Evolutionary conservation across 2,888 invertebrate species (phyloP).

Genomic region (Cerastis rubricosa): DNA sequence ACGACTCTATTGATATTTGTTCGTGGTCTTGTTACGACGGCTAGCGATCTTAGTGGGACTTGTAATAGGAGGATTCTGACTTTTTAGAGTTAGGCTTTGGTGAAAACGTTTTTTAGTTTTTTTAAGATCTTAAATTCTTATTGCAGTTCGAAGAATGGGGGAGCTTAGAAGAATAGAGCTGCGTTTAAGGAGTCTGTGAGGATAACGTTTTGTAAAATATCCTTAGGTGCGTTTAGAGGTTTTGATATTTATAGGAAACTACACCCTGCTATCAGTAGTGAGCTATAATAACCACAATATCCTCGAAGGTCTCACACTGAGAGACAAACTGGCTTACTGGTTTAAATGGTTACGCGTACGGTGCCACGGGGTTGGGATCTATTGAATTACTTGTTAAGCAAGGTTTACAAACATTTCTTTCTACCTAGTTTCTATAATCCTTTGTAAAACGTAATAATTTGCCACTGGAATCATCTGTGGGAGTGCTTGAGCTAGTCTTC

Average conservation of each 20-base stretch:
- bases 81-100: slow-evolving; percentile 24
- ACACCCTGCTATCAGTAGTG: not conserved
- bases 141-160: not conserved
- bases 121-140: not conserved
- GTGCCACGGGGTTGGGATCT: not conserved
- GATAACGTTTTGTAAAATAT: not conserved
- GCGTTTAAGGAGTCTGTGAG: not conserved
- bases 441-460: no score
- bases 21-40: slow-evolving; percentile 42
- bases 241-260: no score
- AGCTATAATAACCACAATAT: not conserved
- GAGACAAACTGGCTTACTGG: not conserved
- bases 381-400: not conserved
- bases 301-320: not conserved
- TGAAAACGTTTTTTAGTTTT: no score
- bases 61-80: not conserved
- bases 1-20: slow-evolving; percentile 59
- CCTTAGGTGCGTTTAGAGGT: not conserved
- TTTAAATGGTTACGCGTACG: not conserved
- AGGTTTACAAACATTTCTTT: no score
- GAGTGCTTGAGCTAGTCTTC: not conserved
- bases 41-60: slow-evolving; percentile 44
- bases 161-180: not conserved
- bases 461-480: not conserved
- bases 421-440: not conserved